Percentiles rank a stretch among this genome's conserved stretches.
phyloP scores from a whole-genome alignment of 2,888 invertebrate species.

The Glaucopsyche alexis region DNA sequence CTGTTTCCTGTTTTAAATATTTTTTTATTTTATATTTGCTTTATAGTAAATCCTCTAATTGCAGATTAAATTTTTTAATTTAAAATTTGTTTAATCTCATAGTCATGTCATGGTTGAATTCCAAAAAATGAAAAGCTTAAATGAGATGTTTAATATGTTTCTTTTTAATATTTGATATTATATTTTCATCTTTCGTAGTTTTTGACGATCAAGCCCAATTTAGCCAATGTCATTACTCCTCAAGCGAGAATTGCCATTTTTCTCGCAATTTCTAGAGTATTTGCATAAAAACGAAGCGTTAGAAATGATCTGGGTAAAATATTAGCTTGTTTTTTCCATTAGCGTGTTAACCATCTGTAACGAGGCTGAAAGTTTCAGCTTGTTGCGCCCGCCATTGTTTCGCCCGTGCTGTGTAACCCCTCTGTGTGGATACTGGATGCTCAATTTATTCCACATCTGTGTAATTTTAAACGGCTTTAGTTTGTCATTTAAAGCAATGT shows the following conservation, averaged over 20 bases:
- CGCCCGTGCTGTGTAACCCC: constrained; percentile 22
- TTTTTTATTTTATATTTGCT: too few relatives aligned
- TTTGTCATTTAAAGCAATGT: background rate
- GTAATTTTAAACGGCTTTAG: constrained; percentile 10
- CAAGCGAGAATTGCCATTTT: background rate
- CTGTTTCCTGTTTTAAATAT: too few relatives aligned
- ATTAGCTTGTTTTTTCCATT: constrained; percentile 13
- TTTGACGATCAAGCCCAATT: background rate
- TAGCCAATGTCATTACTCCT: constrained; percentile 10
- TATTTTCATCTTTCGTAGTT: background rate
- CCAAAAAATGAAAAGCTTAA: background rate
- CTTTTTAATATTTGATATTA: background rate
- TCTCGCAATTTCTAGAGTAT: constrained; percentile 7
- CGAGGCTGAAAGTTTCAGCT: constrained; percentile 30
- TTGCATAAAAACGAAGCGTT: constrained; percentile 19
- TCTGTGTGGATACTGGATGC: constrained; percentile 27
- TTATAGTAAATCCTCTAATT: too few relatives aligned
- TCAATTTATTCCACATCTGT: constrained; percentile 19
- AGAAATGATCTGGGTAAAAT: constrained; percentile 7
- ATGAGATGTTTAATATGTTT: background rate
- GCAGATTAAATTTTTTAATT: too few relatives aligned
- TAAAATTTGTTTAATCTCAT: too few relatives aligned
- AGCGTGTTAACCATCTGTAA: constrained; percentile 22
- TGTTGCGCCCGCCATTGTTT: constrained; percentile 32
- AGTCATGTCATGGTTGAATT: background rate